Conservation (phyloP, 2,797 vertebrate genomes). For the Spinus olivaceus region DNA sequence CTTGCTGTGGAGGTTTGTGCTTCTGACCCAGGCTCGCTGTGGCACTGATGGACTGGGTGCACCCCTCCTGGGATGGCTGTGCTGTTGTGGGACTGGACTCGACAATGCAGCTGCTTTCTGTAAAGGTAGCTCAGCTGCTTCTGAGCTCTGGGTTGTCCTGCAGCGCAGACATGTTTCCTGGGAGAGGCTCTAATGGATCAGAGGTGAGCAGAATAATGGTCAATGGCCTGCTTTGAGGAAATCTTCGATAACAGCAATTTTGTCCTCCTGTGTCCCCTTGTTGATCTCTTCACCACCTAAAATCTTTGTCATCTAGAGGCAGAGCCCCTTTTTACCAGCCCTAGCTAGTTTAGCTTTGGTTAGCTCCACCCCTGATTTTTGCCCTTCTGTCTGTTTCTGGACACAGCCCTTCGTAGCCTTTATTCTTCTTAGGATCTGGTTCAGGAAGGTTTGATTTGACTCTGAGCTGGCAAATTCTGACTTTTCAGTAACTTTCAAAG, state of each 20-base stretch:
- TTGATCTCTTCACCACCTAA: background rate
- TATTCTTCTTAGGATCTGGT: background rate
- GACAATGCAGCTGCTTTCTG: background rate
- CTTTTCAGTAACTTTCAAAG: conserved; percentile 71
- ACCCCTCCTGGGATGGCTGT: rapidly evolving
- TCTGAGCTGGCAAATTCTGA: conserved; percentile 45
- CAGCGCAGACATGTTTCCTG: rapidly evolving
- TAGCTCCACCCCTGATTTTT: background rate
- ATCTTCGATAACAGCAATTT: rapidly evolving
- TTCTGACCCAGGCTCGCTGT: background rate
- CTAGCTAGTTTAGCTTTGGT: background rate
- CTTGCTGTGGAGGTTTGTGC: background rate
- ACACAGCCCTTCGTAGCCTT: background rate
- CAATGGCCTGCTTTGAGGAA: background rate
- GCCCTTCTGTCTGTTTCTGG: background rate
- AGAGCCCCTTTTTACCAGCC: background rate
- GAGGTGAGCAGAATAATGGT: background rate
- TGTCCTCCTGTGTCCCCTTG: rapidly evolving
- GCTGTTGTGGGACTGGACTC: too few relatives aligned
- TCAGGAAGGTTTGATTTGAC: background rate
- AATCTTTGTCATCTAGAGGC: background rate
- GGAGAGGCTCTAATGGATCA: background rate
- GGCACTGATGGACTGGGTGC: too few relatives aligned
- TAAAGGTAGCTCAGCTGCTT: background rate
- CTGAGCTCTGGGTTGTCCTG: background rate